phyloP scores from a whole-genome alignment of 2,113 vertebrate species.

The Elaphurus davidianus region DNA sequence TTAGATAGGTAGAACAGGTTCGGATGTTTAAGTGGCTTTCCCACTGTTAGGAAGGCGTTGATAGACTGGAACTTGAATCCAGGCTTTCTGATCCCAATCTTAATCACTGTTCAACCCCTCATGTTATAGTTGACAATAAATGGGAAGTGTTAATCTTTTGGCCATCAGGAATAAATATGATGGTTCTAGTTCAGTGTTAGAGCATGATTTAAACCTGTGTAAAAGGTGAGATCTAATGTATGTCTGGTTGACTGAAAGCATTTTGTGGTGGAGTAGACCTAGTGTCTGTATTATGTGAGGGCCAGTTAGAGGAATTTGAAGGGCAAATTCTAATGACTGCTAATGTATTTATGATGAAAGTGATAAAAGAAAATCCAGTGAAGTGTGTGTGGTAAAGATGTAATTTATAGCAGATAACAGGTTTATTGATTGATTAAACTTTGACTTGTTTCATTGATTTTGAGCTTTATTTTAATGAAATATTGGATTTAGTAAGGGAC shows the following conservation, averaged over 20 bases:
- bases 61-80: not conserved
- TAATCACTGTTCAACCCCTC: not conserved
- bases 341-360: not conserved
- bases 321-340: not conserved
- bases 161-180: not conserved
- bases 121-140: not conserved
- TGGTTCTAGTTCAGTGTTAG: not conserved
- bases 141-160: not conserved
- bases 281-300: not conserved
- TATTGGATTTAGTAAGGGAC: not conserved
- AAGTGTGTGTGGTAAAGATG: not conserved
- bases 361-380: not conserved
- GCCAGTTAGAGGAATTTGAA: not conserved
- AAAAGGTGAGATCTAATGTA: not conserved
- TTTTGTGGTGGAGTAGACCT: not conserved
- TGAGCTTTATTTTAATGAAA: constrained; percentile 22
- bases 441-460: not conserved
- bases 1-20: not conserved
- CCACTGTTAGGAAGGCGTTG: not conserved
- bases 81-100: not conserved
- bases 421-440: not conserved
- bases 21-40: not conserved
- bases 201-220: not conserved
- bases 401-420: not conserved
- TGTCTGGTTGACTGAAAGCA: constrained; percentile 1